These are phyloP conservation scores for Syrrhaptes paradoxus DNA, from an alignment of 2,113 vertebrate species.

Conservation along the genomic window DNA sequence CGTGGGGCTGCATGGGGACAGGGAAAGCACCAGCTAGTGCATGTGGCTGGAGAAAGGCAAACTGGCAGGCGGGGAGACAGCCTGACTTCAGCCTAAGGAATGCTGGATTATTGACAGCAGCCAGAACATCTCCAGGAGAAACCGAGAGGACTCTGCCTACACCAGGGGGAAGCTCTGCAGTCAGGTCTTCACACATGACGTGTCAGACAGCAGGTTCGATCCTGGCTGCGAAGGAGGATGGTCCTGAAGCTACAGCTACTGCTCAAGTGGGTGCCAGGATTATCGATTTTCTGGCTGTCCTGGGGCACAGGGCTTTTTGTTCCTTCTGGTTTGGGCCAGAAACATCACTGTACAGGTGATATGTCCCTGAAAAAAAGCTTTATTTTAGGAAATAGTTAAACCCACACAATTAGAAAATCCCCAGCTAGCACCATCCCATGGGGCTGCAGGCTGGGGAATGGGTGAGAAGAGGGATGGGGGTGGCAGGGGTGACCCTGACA, in stretches of 20 bases:
- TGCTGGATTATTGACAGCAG: neutral
- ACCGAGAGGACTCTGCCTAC: neutral
- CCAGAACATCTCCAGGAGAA: neutral
- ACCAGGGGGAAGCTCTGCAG: neutral
- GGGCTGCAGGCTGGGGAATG: neutral
- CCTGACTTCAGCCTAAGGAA: neutral
- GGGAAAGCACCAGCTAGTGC: neutral
- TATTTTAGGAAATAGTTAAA: neutral
- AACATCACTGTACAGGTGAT: neutral
- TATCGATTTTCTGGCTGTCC: neutral
- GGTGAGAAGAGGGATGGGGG: neutral
- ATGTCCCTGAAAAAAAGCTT: neutral
- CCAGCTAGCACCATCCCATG: neutral
- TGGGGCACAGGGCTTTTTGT: neutral
- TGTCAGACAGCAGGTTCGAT: neutral
- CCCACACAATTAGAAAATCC: neutral
- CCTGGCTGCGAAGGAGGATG: neutral
- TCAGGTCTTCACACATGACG: accelerated
- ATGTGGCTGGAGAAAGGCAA: neutral
- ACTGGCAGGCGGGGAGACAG: neutral
- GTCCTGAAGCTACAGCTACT: neutral
- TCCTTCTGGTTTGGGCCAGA: neutral
- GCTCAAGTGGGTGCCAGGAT: neutral
- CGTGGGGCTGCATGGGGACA: neutral
- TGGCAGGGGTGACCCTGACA: neutral